Evolutionary conservation across 2,888 invertebrate genomes (phyloP).

Genomic region (Gymnocheta viridis): DNA sequence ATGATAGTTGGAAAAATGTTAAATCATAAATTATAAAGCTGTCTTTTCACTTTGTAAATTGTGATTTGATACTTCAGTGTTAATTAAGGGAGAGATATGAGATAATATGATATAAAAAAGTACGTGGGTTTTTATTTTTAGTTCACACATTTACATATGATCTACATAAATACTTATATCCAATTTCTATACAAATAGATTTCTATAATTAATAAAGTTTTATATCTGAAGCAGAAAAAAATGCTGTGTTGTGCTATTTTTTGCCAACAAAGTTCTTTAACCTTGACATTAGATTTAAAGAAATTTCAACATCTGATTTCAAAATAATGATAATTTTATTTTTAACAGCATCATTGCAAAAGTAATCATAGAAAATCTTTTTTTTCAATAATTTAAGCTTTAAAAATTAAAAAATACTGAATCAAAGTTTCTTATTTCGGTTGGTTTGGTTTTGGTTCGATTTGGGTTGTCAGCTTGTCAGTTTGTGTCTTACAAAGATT

Average conservation of each 20-base stretch:
- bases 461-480: constrained; percentile 44
- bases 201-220: not conserved
- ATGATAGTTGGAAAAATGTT: constrained; percentile 9
- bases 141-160: constrained; percentile 11
- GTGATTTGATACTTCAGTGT: not conserved
- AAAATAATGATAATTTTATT: constrained; percentile 8
- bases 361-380: not conserved
- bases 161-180: not conserved
- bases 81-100: constrained; percentile 13
- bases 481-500: constrained; percentile 21
- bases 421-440: constrained; percentile 33
- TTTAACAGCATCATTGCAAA: not conserved
- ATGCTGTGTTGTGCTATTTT: not conserved
- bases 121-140: constrained; percentile 17
- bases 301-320: constrained; percentile 25
- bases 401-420: constrained; percentile 9
- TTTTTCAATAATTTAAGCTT: constrained; percentile 17
- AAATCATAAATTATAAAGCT: constrained; percentile 1
- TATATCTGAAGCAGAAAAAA: not conserved
- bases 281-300: constrained; percentile 11
- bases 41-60: not conserved
- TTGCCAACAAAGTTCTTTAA: constrained; percentile 25
- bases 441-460: constrained; percentile 12
- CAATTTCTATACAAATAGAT: not conserved
- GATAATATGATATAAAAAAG: not conserved